phyloP scores from a whole-genome alignment of 2,797 vertebrate genomes.

The Enoplosus armatus region DNA sequence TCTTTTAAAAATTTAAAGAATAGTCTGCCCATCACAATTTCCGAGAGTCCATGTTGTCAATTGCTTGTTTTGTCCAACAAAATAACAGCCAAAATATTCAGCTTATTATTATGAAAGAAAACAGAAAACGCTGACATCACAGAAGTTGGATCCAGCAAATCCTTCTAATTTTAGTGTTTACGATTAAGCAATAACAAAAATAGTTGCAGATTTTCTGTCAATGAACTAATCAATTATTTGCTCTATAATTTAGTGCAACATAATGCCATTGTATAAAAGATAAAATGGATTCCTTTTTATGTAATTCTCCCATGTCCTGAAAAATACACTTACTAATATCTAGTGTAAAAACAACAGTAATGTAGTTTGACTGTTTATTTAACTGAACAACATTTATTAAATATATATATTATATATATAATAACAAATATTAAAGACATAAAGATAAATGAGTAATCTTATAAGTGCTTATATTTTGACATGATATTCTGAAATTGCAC shows the following conservation, averaged over 20 bases:
- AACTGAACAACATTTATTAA: background rate
- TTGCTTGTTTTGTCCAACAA: background rate
- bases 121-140: background rate
- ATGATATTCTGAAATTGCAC: background rate
- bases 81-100: background rate
- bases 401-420: no score
- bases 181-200: background rate
- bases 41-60: background rate
- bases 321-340: background rate
- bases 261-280: background rate
- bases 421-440: background rate
- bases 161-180: background rate
- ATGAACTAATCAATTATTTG: background rate
- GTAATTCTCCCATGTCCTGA: background rate
- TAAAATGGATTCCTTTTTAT: background rate
- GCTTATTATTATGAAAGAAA: no score
- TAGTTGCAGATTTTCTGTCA: background rate
- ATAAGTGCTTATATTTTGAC: no score
- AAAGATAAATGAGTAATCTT: background rate
- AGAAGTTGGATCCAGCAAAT: background rate
- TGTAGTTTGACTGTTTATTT: background rate
- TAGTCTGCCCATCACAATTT: background rate
- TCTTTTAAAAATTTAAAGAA: background rate
- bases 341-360: background rate
- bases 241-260: background rate